A percentile compares a stretch with the other conserved stretches of the same genome.
phyloP scores from a whole-genome alignment of 2,888 invertebrate genomes.

The Megalurothrips usitatus region DNA sequence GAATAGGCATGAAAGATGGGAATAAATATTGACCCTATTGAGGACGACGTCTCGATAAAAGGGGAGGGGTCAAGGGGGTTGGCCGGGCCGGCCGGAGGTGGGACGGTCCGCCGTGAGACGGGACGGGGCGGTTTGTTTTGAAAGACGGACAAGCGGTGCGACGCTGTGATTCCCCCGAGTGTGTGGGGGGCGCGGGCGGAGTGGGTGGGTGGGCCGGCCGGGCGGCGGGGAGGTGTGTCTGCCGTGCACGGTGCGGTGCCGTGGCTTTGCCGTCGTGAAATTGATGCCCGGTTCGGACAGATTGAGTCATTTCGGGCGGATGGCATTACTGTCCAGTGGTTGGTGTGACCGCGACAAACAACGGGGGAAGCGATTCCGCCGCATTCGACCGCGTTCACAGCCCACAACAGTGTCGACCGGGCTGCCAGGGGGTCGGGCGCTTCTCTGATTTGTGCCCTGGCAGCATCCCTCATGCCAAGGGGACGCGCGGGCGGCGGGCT shows the following conservation, averaged over 20 bases:
- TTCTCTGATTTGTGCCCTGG: no score
- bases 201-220: not conserved
- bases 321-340: no score
- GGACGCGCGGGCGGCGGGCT: no score
- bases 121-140: not conserved
- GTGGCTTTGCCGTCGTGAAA: not conserved
- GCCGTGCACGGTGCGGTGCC: not conserved
- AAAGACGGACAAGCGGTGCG: not conserved
- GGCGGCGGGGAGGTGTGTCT: not conserved
- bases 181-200: not conserved
- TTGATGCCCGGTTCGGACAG: no score
- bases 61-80: not conserved
- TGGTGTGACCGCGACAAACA: no score
- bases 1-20: constrained; percentile 15
- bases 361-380: no score
- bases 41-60: not conserved
- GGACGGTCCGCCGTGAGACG: no score
- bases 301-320: no score
- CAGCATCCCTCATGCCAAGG: no score
- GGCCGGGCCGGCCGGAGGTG: not conserved
- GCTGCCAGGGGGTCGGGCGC: no score
- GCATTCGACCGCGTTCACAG: no score
- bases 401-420: no score
- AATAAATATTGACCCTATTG: constrained; percentile 11
- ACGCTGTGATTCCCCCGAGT: not conserved